Evolutionary conservation across 2,888 invertebrate species (phyloP).

Genomic region (Coleophora deauratella): DNA sequence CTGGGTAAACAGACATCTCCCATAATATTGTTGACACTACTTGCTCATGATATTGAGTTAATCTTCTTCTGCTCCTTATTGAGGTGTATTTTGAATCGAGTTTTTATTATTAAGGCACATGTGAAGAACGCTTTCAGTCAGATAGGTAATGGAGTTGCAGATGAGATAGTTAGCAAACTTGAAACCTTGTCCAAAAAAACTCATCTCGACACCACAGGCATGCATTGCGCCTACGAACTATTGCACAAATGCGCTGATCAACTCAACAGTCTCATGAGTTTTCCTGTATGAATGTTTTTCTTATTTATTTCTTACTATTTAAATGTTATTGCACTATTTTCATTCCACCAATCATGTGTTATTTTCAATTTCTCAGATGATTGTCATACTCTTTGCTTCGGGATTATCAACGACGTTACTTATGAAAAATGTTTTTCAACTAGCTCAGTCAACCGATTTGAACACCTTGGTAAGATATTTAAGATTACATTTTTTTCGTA

Average conservation of each 20-base stretch:
- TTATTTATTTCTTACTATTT: conserved; percentile 47
- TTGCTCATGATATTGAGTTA: conserved; percentile 41
- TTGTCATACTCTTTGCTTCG: conserved; percentile 38
- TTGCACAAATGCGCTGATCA: conserved; percentile 9
- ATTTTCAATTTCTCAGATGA: conserved; percentile 32
- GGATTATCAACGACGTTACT: conserved; percentile 44
- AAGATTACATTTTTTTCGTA: no score
- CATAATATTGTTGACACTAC: conserved; percentile 22
- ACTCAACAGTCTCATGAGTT: conserved; percentile 9
- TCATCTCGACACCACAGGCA: conserved; percentile 2
- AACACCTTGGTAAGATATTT: conserved; percentile 21
- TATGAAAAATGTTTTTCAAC: conserved; percentile 33
- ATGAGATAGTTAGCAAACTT: conserved; percentile 21
- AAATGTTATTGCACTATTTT: conserved; percentile 7
- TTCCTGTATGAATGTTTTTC: conserved; percentile 22
- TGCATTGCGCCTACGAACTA: conserved; percentile 9
- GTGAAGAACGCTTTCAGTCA: conserved; percentile 27
- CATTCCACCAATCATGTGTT: not conserved
- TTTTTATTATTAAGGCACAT: conserved; percentile 42
- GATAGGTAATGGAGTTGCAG: conserved; percentile 14
- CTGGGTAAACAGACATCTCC: conserved; percentile 12
- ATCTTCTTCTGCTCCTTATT: conserved; percentile 35
- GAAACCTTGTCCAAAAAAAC: conserved; percentile 18
- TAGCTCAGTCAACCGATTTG: conserved; percentile 27
- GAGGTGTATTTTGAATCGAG: conserved; percentile 29